phyloP scores from a whole-genome alignment of 2,888 invertebrate genomes.

The Aplocera efformata region DNA sequence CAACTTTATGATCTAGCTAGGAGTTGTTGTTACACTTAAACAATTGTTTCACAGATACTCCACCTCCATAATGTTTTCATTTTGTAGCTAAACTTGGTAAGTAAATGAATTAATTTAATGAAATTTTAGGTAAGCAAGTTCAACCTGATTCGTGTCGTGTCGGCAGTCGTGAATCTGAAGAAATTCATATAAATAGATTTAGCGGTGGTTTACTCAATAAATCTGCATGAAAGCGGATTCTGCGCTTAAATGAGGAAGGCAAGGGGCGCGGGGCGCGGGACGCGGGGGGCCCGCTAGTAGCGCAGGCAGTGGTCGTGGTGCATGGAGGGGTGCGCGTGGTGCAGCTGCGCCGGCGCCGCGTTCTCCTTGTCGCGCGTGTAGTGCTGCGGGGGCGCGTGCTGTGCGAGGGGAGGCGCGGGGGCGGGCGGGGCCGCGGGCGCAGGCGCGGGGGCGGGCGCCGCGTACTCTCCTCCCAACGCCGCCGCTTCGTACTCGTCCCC shows the following conservation, averaged over 20 bases:
- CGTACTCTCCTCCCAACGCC: slow-evolving; percentile 36
- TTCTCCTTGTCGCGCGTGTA: slow-evolving; percentile 69
- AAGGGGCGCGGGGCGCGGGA: not conserved
- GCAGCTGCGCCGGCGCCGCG: slow-evolving; percentile 66
- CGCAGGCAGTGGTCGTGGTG: slow-evolving; percentile 73
- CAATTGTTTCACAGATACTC: too few relatives aligned
- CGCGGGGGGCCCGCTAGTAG: slow-evolving; percentile 42
- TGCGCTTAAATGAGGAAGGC: not conserved
- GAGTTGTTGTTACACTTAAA: too few relatives aligned
- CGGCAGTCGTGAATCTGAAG: too few relatives aligned
- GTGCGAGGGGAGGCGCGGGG: slow-evolving; percentile 9
- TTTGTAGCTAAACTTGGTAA: too few relatives aligned
- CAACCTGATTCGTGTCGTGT: too few relatives aligned
- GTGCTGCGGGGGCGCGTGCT: slow-evolving; percentile 35
- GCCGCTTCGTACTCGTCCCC: slow-evolving; percentile 74
- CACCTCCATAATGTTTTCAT: too few relatives aligned
- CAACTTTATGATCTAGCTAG: too few relatives aligned
- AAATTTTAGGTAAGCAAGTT: too few relatives aligned
- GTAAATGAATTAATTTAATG: too few relatives aligned
- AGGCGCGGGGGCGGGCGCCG: slow-evolving; percentile 18
- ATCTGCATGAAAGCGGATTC: not conserved
- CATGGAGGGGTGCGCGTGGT: slow-evolving; percentile 59
- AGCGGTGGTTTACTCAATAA: too few relatives aligned
- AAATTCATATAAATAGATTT: too few relatives aligned
- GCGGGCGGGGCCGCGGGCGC: slow-evolving; percentile 5